A percentile compares a stretch with the other conserved stretches of the same genome.
phyloP scores from a whole-genome alignment of 1,140 invertebrate genomes.

The Hylaeus anthracinus region DNA sequence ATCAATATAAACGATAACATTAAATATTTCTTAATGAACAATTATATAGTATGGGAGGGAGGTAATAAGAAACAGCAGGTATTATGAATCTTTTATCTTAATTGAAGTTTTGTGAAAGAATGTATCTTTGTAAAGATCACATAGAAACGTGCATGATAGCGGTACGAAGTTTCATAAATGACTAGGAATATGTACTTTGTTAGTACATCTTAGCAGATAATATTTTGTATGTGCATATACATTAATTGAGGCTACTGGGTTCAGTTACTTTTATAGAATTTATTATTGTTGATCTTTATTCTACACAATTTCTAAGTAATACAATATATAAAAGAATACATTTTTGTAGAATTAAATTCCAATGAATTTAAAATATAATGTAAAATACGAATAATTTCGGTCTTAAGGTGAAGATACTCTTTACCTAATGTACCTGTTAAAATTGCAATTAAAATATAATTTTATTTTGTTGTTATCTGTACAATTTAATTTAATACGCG shows the following conservation, averaged over 20 bases:
- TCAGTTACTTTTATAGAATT: constrained; percentile 36
- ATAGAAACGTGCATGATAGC: not conserved
- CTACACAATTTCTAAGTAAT: not conserved
- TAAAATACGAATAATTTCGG: not conserved
- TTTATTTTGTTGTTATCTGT: not conserved
- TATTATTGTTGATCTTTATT: constrained; percentile 18
- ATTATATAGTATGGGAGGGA: constrained; percentile 30
- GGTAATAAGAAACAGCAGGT: constrained; percentile 21
- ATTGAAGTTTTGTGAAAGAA: constrained; percentile 38
- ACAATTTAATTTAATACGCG: not conserved
- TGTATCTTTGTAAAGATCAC: constrained; percentile 4
- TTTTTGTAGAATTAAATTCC: constrained; percentile 33
- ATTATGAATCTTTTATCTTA: constrained; percentile 30
- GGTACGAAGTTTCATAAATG: constrained; percentile 11
- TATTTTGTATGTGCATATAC: constrained; percentile 27
- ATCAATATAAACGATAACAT: not conserved
- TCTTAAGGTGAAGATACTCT: not conserved
- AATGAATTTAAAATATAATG: not conserved
- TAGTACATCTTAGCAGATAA: constrained; percentile 20
- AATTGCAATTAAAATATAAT: not conserved
- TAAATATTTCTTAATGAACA: constrained; percentile 23
- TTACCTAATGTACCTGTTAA: not conserved
- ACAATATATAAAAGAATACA: constrained; percentile 1
- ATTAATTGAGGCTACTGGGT: not conserved
- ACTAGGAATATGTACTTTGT: constrained; percentile 13